These are phyloP conservation scores for Sitophilus oryzae DNA, from an alignment of 1,140 invertebrate genomes.

Conservation along the genomic window DNA sequence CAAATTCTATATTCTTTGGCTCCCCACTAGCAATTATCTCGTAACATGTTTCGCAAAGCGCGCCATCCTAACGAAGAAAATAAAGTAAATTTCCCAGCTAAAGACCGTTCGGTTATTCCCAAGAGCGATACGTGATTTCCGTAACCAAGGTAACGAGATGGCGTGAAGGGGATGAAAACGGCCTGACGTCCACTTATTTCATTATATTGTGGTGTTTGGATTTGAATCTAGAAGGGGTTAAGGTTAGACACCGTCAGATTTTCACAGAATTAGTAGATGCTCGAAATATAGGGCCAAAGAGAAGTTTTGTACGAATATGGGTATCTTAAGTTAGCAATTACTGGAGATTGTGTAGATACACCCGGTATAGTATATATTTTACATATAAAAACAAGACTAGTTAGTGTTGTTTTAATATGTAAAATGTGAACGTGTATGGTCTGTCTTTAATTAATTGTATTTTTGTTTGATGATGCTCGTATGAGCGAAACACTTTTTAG, in stretches of 20 bases:
- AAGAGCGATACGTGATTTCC: slow-evolving; percentile 12
- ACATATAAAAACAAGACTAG: too few relatives aligned
- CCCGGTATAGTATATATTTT: too few relatives aligned
- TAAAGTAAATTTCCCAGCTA: neutral
- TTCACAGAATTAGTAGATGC: neutral
- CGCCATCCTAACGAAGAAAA: neutral
- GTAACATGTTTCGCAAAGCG: neutral
- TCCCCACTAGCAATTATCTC: neutral
- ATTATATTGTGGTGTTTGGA: slow-evolving; percentile 18
- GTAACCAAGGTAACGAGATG: slow-evolving; percentile 21
- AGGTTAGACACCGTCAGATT: neutral
- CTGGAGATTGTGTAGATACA: too few relatives aligned
- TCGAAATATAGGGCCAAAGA: neutral
- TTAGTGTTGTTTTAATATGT: too few relatives aligned
- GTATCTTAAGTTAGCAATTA: too few relatives aligned
- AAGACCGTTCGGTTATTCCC: slow-evolving; percentile 2
- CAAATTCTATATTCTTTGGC: slow-evolving; percentile 2
- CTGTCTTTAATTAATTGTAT: too few relatives aligned
- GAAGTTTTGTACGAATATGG: too few relatives aligned
- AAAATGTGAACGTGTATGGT: too few relatives aligned
- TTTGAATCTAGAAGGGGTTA: slow-evolving; percentile 3
- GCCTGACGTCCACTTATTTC: slow-evolving; percentile 24
- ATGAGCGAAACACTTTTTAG: too few relatives aligned
- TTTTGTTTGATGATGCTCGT: too few relatives aligned
- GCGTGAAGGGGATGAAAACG: slow-evolving; percentile 23